Percentiles rank a stretch among this genome's conserved stretches.
Conservation (phyloP, 2,797 vertebrate genomes). For the Amblyopsis hoosieri region DNA sequence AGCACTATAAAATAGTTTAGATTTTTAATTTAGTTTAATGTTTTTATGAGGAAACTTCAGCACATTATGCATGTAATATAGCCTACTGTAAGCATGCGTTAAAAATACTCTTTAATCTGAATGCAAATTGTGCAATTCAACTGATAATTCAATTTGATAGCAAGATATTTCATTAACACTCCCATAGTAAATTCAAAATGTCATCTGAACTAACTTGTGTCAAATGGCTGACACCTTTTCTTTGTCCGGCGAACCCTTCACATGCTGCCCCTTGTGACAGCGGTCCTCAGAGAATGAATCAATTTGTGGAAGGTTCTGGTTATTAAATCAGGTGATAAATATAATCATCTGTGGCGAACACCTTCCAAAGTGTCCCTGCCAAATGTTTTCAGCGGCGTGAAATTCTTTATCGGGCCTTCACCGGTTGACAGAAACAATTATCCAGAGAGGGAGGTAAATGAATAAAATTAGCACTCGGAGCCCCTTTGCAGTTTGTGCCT, state of each 20-base stretch:
- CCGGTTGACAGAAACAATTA: conserved; percentile 83
- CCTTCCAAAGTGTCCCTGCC: conserved; percentile 79
- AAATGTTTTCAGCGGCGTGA: conserved; percentile 77
- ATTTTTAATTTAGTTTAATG: no score
- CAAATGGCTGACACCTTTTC: conserved; percentile 26
- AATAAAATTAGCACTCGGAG: conserved; percentile 79
- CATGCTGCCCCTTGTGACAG: conserved; percentile 51
- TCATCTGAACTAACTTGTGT: conserved; percentile 16
- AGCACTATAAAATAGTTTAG: no score
- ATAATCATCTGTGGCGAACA: conserved; percentile 78
- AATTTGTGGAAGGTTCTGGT: conserved; percentile 75
- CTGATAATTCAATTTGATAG: background rate
- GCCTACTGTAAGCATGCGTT: background rate
- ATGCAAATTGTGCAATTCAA: background rate
- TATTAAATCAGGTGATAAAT: conserved; percentile 82
- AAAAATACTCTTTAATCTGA: no score
- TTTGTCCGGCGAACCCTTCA: conserved; percentile 46
- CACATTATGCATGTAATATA: background rate
- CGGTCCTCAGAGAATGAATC: conserved; percentile 69
- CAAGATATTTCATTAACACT: background rate
- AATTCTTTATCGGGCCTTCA: conserved; percentile 79
- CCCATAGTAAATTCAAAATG: background rate
- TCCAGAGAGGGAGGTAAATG: conserved; percentile 79
- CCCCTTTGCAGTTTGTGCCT: conserved; percentile 68
- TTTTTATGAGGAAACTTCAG: no score